Evolutionary conservation across 2,797 vertebrate genomes (phyloP).

Genomic region (Hypotaenidia philippensis): DNA sequence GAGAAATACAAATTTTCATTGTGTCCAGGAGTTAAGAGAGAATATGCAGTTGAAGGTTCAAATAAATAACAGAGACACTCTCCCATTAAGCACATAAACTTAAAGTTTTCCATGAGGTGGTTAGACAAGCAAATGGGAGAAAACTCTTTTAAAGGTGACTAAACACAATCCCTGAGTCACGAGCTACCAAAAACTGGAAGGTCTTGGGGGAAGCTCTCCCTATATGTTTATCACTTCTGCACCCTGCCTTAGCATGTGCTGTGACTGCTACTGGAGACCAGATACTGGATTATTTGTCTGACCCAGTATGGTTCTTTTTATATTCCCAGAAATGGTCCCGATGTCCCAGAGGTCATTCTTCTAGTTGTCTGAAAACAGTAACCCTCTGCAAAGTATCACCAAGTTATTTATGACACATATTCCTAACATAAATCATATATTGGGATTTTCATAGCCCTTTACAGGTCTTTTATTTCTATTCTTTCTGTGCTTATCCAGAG

Average conservation of each 20-base stretch:
- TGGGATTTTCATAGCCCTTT: not conserved
- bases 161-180: not conserved
- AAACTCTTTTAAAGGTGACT: not conserved
- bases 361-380: conserved; percentile 27
- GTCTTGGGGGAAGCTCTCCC: not conserved
- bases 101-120: not conserved
- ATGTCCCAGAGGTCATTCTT: not conserved
- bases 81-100: not conserved
- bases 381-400: not conserved
- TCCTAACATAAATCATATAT: not conserved
- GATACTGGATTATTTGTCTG: not conserved
- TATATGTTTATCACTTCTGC: not conserved
- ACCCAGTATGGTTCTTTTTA: not conserved
- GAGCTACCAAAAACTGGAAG: not conserved
- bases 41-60: not conserved
- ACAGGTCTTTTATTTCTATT: not conserved
- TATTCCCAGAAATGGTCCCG: not conserved
- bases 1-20: not conserved
- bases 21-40: not conserved
- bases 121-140: not conserved
- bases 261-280: not conserved
- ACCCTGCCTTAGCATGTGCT: not conserved
- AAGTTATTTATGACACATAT: not conserved
- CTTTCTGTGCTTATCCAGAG: not conserved
- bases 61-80: not conserved